Conservation (phyloP, 1,140 invertebrate species). For the Brachionus asplanchnoidis region DNA sequence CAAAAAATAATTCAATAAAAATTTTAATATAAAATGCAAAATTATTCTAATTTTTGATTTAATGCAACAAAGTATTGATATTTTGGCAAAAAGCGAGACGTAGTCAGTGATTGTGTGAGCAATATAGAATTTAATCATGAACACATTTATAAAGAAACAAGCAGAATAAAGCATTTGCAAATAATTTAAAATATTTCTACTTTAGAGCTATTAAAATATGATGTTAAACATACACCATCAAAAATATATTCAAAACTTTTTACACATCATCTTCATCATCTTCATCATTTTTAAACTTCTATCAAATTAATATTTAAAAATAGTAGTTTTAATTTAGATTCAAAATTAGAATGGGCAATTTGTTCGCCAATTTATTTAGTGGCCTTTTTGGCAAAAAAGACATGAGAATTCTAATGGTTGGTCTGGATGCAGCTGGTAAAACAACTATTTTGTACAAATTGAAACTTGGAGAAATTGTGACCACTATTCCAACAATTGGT, state of each 20-base stretch:
- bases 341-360: slow-evolving; percentile 35
- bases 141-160: background rate
- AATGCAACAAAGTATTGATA: slow-evolving; percentile 7
- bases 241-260: slow-evolving; percentile 1
- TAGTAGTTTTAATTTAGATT: slow-evolving; percentile 1
- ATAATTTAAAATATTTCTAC: background rate
- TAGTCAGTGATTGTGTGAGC: background rate
- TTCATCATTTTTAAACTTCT: background rate
- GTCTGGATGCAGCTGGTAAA: slow-evolving; percentile 92
- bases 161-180: background rate
- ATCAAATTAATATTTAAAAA: background rate
- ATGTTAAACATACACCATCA: background rate
- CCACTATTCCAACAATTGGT: slow-evolving; percentile 94
- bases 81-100: background rate
- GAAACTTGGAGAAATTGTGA: slow-evolving; percentile 93
- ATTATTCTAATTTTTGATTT: background rate
- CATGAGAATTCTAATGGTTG: slow-evolving; percentile 97
- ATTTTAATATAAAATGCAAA: slow-evolving; percentile 20
- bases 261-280: slow-evolving; percentile 38
- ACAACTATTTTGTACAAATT: slow-evolving; percentile 95
- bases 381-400: slow-evolving; percentile 84
- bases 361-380: slow-evolving; percentile 40
- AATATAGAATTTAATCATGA: slow-evolving; percentile 1
- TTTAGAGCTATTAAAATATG: background rate
- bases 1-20: background rate